A percentile compares a stretch with the other conserved stretches of the same genome.
phyloP scores from a whole-genome alignment of 2,113 vertebrate species.

The Dromaius novaehollandiae region DNA sequence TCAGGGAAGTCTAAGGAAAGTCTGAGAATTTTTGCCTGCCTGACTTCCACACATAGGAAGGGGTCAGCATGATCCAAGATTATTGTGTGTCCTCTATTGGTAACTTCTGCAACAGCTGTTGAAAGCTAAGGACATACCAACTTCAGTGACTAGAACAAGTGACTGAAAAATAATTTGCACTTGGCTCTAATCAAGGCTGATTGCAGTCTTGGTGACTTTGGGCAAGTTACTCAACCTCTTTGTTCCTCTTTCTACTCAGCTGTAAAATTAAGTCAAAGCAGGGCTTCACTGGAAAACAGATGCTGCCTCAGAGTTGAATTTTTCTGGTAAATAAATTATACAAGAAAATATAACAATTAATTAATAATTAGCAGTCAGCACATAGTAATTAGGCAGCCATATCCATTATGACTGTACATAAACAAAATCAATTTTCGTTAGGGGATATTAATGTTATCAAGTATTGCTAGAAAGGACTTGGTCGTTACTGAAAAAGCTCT shows the following conservation, averaged over 20 bases:
- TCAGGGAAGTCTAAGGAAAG: not conserved
- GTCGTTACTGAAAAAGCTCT: slow-evolving; percentile 4
- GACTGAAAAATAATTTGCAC: not conserved
- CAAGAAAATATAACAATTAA: slow-evolving; percentile 74
- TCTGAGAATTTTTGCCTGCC: not conserved
- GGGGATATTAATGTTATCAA: slow-evolving; percentile 53
- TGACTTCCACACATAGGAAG: not conserved
- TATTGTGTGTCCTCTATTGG: not conserved
- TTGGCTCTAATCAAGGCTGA: slow-evolving; percentile 52
- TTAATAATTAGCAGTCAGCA: slow-evolving; percentile 70
- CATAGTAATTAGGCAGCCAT: slow-evolving; percentile 65
- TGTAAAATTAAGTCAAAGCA: slow-evolving; percentile 76
- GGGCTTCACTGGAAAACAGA: slow-evolving; percentile 72
- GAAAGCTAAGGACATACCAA: not conserved
- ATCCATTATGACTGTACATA: slow-evolving; percentile 68
- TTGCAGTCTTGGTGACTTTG: slow-evolving; percentile 65
- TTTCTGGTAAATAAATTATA: slow-evolving; percentile 62
- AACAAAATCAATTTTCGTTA: slow-evolving; percentile 82
- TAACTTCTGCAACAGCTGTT: not conserved
- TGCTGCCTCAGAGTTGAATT: slow-evolving; percentile 64
- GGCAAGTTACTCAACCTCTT: slow-evolving; percentile 42
- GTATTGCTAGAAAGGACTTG: slow-evolving; percentile 33
- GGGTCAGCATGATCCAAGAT: not conserved
- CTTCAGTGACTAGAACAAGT: not conserved
- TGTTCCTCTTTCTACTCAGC: slow-evolving; percentile 42